Conservation (phyloP, 2,797 vertebrate genomes). For the Malacoraja senta region DNA sequence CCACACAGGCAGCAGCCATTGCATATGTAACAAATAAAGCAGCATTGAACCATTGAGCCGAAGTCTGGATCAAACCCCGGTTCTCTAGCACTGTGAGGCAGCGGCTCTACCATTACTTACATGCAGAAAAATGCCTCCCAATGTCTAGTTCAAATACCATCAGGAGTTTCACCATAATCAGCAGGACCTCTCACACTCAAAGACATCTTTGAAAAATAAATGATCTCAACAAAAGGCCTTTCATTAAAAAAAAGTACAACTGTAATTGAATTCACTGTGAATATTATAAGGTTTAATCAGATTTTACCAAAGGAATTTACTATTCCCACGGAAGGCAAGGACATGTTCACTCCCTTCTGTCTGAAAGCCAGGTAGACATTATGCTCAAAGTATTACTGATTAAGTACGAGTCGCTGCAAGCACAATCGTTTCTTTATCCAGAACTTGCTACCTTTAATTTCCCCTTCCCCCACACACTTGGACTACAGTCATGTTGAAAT, state of each 20-base stretch:
- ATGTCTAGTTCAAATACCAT: neutral
- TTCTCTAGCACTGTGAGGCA: no score
- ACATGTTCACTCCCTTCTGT: neutral
- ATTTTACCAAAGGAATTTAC: neutral
- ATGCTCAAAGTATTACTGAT: neutral
- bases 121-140: neutral
- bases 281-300: neutral
- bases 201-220: neutral
- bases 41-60: no score
- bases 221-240: conserved; percentile 3
- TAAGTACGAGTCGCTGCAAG: conserved; percentile 4
- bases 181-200: no score
- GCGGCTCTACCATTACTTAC: no score
- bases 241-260: neutral
- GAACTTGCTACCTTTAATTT: neutral
- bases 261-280: neutral
- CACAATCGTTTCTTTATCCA: conserved; percentile 8
- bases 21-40: no score
- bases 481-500: neutral
- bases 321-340: neutral
- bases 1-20: no score
- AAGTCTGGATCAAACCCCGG: no score
- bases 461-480: neutral
- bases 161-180: neutral
- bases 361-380: neutral